Conservation (phyloP, 2,888 invertebrate species). For the Theretra japonica region DNA sequence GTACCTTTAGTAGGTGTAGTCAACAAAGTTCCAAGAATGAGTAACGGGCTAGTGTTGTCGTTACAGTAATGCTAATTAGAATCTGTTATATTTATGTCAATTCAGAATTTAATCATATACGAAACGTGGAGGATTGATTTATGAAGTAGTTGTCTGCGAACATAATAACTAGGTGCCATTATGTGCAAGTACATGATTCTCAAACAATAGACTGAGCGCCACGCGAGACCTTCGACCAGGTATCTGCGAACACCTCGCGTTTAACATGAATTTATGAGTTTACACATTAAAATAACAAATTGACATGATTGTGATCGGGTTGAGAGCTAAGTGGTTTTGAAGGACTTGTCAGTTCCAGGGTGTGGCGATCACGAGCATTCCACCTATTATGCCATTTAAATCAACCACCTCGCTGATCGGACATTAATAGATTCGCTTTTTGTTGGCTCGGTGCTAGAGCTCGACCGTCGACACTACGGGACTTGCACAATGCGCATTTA, state of each 20-base stretch:
- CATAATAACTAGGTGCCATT: constrained; percentile 57
- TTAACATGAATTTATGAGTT: constrained; percentile 64
- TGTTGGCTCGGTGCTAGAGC: constrained; percentile 55
- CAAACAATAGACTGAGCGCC: constrained; percentile 61
- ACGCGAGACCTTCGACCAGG: constrained; percentile 64
- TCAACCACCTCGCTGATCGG: constrained; percentile 49
- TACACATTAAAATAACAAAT: constrained; percentile 75
- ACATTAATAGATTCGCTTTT: constrained; percentile 64
- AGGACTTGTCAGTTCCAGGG: constrained; percentile 70
- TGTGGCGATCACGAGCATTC: constrained; percentile 75
- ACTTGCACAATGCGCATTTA: constrained; percentile 4
- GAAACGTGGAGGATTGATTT: constrained; percentile 39
- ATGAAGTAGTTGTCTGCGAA: constrained; percentile 38
- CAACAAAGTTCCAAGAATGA: constrained; percentile 14
- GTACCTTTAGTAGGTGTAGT: not conserved
- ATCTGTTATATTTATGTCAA: constrained; percentile 20
- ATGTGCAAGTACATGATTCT: constrained; percentile 60
- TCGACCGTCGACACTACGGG: not conserved
- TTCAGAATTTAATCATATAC: constrained; percentile 30
- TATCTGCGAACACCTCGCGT: constrained; percentile 59
- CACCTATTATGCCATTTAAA: constrained; percentile 38
- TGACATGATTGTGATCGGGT: constrained; percentile 67
- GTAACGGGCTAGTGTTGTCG: constrained; percentile 1
- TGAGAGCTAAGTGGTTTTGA: constrained; percentile 67
- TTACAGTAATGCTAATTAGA: constrained; percentile 24